A percentile compares a stretch with the other conserved stretches of the same genome.
These are phyloP conservation scores for Drosophila basisetae DNA, from an alignment of 2,888 invertebrate genomes.

Conservation along the genomic window DNA sequence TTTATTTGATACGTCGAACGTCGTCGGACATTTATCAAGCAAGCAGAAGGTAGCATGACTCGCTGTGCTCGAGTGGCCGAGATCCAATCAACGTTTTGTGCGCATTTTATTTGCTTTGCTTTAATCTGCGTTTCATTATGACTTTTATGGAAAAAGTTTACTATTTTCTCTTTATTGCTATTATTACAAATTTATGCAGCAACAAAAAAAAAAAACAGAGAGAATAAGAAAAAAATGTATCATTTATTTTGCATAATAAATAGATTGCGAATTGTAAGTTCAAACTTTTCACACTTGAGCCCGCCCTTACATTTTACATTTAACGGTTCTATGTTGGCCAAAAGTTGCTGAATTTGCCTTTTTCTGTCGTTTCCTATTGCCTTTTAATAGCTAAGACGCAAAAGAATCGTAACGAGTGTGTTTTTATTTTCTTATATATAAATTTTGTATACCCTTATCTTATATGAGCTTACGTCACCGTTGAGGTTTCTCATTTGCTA, in stretches of 20 bases:
- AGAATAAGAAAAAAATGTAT: conserved; percentile 31
- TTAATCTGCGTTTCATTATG: conserved; percentile 35
- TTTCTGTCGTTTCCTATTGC: conserved; percentile 1
- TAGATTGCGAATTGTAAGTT: conserved; percentile 33
- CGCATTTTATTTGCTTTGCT: conserved; percentile 34
- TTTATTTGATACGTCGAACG: not conserved
- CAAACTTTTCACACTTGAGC: conserved; percentile 22
- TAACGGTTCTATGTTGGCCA: conserved; percentile 15
- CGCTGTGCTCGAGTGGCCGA: conserved; percentile 29
- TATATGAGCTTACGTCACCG: conserved; percentile 60
- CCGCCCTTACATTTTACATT: conserved; percentile 18
- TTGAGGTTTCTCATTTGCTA: conserved; percentile 43
- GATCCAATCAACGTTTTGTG: conserved; percentile 40
- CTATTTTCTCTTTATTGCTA: conserved; percentile 28
- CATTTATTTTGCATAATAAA: conserved; percentile 64
- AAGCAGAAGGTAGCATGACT: conserved; percentile 11
- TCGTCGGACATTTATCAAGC: conserved; percentile 19
- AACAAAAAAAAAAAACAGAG: conserved; percentile 11
- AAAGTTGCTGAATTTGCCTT: conserved; percentile 13
- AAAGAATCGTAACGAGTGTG: conserved; percentile 50
- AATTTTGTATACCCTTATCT: conserved; percentile 39
- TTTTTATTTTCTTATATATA: conserved; percentile 12
- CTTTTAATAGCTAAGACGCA: conserved; percentile 60
- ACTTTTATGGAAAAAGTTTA: conserved; percentile 58
- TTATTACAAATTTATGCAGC: conserved; percentile 55